Conservation (phyloP, 2,888 invertebrate genomes). For the Parnassius mnemosyne region DNA sequence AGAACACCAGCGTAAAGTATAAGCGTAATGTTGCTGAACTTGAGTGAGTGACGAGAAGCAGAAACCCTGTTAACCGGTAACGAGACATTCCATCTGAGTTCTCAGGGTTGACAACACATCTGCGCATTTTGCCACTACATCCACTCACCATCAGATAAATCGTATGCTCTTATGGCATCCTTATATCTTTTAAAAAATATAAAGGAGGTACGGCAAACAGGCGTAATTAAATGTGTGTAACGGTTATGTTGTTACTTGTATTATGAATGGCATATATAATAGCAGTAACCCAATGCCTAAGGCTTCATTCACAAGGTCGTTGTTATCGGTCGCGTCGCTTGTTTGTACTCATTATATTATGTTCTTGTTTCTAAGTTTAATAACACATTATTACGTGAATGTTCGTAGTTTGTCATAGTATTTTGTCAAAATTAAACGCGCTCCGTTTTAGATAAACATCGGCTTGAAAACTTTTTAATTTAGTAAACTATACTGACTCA, state of each 20-base stretch:
- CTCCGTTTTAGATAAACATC: slow-evolving; percentile 1
- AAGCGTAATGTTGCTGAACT: too few species aligned
- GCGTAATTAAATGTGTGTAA: slow-evolving; percentile 16
- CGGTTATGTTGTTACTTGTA: slow-evolving; percentile 5
- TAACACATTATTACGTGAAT: slow-evolving; percentile 38
- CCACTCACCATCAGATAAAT: too few species aligned
- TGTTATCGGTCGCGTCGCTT: slow-evolving; percentile 18
- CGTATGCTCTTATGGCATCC: too few species aligned
- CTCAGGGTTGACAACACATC: too few species aligned
- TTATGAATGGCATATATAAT: slow-evolving; percentile 20
- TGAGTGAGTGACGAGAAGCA: too few species aligned
- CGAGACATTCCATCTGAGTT: too few species aligned
- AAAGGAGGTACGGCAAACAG: not conserved
- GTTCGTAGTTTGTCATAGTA: slow-evolving; percentile 7
- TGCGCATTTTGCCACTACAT: too few species aligned
- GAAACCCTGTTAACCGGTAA: too few species aligned
- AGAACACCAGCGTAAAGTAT: too few species aligned
- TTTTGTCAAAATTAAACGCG: slow-evolving; percentile 3
- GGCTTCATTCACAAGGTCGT: slow-evolving; percentile 23
- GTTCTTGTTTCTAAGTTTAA: slow-evolving; percentile 40
- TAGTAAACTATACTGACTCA: not conserved
- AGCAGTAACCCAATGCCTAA: slow-evolving; percentile 25
- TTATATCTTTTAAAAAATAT: too few species aligned
- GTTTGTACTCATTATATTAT: slow-evolving; percentile 51
- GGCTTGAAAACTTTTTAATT: not conserved